phyloP scores from a whole-genome alignment of 2,113 vertebrate genomes.

The Scartelaos histophorus region DNA sequence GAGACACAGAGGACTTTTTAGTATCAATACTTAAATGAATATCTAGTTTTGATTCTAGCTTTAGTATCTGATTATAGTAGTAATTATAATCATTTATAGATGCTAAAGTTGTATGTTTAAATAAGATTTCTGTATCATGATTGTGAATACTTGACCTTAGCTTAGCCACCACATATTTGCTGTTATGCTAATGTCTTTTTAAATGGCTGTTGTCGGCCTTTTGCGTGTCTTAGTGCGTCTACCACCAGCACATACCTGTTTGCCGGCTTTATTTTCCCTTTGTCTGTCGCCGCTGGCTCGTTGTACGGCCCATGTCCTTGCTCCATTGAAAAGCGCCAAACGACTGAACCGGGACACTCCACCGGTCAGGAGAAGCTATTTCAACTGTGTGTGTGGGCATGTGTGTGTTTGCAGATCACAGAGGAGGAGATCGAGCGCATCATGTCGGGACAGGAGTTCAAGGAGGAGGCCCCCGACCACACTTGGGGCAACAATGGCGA shows the following conservation, averaged over 20 bases:
- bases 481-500: conserved; percentile 97
- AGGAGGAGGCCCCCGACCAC: conserved; percentile 89
- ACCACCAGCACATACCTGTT: conserved; percentile 7
- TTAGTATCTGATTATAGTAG: too few relatives aligned
- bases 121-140: conserved; percentile 37
- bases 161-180: conserved; percentile 25
- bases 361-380: conserved; percentile 13
- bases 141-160: conserved; percentile 30
- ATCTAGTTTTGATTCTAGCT: too few relatives aligned
- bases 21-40: too few relatives aligned
- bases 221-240: neutral
- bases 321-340: conserved; percentile 47
- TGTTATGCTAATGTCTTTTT: conserved; percentile 39
- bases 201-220: conserved; percentile 28
- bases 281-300: conserved; percentile 14
- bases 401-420: conserved; percentile 83
- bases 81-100: too few relatives aligned
- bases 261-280: conserved; percentile 22
- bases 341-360: conserved; percentile 21
- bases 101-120: conserved; percentile 14
- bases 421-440: conserved; percentile 98
- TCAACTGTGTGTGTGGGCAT: neutral
- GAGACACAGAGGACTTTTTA: too few relatives aligned
- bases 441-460: conserved; percentile 99
- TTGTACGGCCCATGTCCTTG: conserved; percentile 53